Evolutionary conservation across 2,113 vertebrate genomes (phyloP), one percentile per base, ranked within the genome.

Genomic region (Calonectris borealis): DNA sequence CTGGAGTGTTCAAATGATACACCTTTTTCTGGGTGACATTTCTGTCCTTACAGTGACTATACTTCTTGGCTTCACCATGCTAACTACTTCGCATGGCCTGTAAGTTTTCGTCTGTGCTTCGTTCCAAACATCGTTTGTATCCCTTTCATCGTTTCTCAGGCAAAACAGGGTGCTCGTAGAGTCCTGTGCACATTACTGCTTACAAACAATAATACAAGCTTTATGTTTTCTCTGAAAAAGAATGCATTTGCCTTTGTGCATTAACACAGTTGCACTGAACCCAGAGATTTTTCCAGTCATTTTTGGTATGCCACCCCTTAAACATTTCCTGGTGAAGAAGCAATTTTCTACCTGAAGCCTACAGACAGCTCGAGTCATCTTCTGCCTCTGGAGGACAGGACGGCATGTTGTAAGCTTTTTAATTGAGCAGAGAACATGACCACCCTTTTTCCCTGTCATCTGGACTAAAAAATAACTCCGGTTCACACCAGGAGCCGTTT

Each of bases 131-230:
- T 2, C 5, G 1, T 32, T 72, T 84, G 4, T 22, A 18, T 20
- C 13, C 34, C 38, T 64, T 84, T 22, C n/a, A 16, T 21, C 1
- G 1, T 49, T 77, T 36, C 6, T 26, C 21, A 60, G 13, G 34
- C 61, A 55, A 17, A 69, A 10, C 10, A 60, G 2, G 0, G 2
- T 22, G 3, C 21, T 61, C 1, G 1, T 3, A 9, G 11, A 40
- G 52, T 36, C 44, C 34, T 64, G 7, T 2, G 10, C 4, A 3
- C 0, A 0, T 16, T 24, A 16, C 31, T n/a, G 15, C 38, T 78
- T 61, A 46, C 68, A 54, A 46, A 29, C 12, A 42, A 0, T 18
- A 51, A 51, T 4, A 20, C 3, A 40, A 40, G 13, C 2, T 36
- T 3, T 16, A 7, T n/a, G 18, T 55, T 76, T 68, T 21, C 61